phyloP scores from a whole-genome alignment of 2,888 invertebrate genomes.

The Drosophila cracens region DNA sequence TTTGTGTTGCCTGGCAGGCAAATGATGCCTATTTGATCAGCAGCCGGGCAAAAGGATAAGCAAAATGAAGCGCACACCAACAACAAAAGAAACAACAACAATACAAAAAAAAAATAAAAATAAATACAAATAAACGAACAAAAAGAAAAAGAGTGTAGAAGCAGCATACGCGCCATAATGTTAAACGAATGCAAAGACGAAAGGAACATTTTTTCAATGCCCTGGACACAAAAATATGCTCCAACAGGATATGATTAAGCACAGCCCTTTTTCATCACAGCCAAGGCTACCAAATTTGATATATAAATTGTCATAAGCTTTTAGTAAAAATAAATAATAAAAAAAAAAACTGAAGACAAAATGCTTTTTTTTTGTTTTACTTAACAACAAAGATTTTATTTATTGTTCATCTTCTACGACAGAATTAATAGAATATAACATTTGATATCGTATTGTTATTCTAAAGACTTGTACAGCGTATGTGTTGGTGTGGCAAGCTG shows the following conservation, averaged over 20 bases:
- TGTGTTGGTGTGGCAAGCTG: background rate
- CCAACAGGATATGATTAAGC: background rate
- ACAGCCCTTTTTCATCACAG: background rate
- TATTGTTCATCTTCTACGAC: background rate
- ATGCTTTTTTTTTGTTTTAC: no score
- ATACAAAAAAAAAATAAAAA: slow-evolving; percentile 18
- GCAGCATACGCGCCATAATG: slow-evolving; percentile 46
- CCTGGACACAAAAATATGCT: slow-evolving; percentile 13
- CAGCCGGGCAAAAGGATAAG: slow-evolving; percentile 74
- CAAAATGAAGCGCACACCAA: slow-evolving; percentile 61
- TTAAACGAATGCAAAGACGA: slow-evolving; percentile 58
- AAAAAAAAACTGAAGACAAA: no score
- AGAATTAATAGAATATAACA: background rate
- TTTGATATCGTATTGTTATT: background rate
- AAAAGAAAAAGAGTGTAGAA: slow-evolving; percentile 24
- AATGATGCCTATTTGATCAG: slow-evolving; percentile 81
- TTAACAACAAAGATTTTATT: background rate
- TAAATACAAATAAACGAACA: slow-evolving; percentile 35
- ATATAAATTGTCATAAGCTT: background rate
- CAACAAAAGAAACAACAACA: slow-evolving; percentile 27
- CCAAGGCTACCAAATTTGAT: background rate
- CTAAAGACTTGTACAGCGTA: slow-evolving; percentile 15
- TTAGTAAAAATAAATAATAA: no score
- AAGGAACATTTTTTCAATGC: slow-evolving; percentile 34
- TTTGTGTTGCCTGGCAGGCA: slow-evolving; percentile 73